Evolutionary conservation across 2,113 vertebrate genomes (phyloP).

Genomic region (Burhinus bistriatus): DNA sequence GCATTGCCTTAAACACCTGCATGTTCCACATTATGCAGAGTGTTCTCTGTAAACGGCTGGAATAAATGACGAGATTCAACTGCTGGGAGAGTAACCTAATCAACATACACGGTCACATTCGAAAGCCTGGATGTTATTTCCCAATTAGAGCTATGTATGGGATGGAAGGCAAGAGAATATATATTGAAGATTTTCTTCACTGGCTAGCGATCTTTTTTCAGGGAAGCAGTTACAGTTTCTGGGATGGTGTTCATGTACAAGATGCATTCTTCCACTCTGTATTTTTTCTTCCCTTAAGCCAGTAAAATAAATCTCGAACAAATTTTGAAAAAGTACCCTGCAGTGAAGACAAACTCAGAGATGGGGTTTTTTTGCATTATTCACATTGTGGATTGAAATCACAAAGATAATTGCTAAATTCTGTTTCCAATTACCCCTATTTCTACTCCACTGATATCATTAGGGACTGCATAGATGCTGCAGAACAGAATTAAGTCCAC

Average conservation of each 20-base stretch:
- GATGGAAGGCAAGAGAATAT: background rate
- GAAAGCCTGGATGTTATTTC: background rate
- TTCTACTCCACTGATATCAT: background rate
- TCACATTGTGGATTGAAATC: background rate
- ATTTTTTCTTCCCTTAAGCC: background rate
- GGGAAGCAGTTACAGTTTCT: background rate
- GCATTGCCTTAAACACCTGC: background rate
- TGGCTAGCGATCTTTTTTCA: background rate
- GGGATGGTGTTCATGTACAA: background rate
- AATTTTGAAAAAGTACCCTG: background rate
- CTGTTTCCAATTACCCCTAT: background rate
- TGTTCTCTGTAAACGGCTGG: background rate
- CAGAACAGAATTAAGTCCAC: background rate
- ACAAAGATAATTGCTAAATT: background rate
- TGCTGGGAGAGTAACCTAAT: constrained; percentile 11
- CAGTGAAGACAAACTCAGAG: background rate
- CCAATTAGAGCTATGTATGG: background rate
- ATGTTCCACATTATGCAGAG: constrained; percentile 10
- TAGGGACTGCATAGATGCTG: background rate
- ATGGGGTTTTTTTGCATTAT: background rate
- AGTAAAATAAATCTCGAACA: background rate
- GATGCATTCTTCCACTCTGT: background rate
- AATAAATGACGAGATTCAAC: background rate
- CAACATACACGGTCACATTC: constrained; percentile 47
- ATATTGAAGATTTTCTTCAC: constrained; percentile 12